phyloP scores from a whole-genome alignment of 2,888 invertebrate genomes.

The Cerastis rubricosa region DNA sequence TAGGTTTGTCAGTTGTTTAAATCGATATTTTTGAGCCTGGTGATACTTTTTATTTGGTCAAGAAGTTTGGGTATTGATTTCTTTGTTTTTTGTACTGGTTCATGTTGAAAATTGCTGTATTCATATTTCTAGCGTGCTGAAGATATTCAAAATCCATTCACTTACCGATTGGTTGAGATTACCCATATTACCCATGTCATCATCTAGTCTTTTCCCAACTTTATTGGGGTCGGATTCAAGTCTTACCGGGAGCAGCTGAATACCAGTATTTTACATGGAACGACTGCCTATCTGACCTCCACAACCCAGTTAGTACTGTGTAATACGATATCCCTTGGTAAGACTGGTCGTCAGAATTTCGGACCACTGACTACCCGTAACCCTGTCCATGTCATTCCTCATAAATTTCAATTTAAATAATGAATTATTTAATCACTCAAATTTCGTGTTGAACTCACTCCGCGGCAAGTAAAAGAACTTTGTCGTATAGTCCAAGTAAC shows the following conservation, averaged over 20 bases:
- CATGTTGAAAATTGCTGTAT: not conserved
- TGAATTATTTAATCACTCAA: not conserved
- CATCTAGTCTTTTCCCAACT: too few species aligned
- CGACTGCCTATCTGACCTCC: too few species aligned
- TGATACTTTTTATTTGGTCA: constrained; percentile 18
- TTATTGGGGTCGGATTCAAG: too few species aligned
- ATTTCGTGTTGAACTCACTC: not conserved
- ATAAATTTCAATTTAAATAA: not conserved
- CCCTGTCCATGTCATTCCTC: not conserved
- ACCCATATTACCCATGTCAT: not conserved
- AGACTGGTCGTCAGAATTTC: too few species aligned
- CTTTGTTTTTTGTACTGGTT: not conserved
- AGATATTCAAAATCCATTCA: not conserved
- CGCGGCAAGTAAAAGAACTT: constrained; percentile 36
- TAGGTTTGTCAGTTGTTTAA: constrained; percentile 49
- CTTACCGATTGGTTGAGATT: not conserved
- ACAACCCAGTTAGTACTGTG: too few species aligned
- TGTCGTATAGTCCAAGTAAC: constrained; percentile 34
- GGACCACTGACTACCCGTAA: too few species aligned
- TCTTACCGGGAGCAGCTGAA: too few species aligned
- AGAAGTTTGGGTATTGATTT: not conserved
- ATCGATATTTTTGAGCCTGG: constrained; percentile 31
- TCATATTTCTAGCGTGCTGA: not conserved
- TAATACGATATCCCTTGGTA: too few species aligned
- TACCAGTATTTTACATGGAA: too few species aligned